Conservation (phyloP, 2,797 vertebrate species). For the Pagetopsis macropterus region DNA sequence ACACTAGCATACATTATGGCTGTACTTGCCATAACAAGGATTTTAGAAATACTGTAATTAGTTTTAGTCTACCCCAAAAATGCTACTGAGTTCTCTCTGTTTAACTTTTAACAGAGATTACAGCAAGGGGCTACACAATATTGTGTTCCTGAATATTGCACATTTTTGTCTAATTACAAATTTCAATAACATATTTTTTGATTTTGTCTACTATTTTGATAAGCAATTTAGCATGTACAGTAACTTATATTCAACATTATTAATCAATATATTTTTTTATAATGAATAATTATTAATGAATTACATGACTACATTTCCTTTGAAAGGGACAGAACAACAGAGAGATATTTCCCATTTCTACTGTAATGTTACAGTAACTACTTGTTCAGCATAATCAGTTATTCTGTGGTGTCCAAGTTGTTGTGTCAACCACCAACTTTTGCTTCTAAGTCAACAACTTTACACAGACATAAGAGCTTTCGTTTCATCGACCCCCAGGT, state of each 20-base stretch:
- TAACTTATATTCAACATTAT: neutral
- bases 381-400: neutral
- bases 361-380: neutral
- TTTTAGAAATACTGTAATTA: neutral
- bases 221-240: neutral
- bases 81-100: no score
- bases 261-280: neutral
- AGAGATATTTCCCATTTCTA: neutral
- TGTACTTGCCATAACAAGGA: neutral
- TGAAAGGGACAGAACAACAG: neutral
- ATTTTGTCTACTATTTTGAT: neutral
- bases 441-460: neutral
- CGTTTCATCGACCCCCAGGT: no score
- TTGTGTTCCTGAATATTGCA: neutral
- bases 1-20: neutral
- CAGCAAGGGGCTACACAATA: neutral
- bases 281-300: no score
- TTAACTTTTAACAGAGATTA: neutral
- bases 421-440: neutral
- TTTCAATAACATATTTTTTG: neutral
- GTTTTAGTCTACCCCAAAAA: neutral
- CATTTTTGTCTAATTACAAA: neutral
- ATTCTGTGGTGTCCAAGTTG: neutral
- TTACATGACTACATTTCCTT: neutral
- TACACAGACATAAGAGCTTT: neutral